Percentiles rank a stretch among this genome's conserved stretches.
These are phyloP conservation scores for Morone saxatilis DNA, from an alignment of 2,113 vertebrate species.

Conservation along the genomic window DNA sequence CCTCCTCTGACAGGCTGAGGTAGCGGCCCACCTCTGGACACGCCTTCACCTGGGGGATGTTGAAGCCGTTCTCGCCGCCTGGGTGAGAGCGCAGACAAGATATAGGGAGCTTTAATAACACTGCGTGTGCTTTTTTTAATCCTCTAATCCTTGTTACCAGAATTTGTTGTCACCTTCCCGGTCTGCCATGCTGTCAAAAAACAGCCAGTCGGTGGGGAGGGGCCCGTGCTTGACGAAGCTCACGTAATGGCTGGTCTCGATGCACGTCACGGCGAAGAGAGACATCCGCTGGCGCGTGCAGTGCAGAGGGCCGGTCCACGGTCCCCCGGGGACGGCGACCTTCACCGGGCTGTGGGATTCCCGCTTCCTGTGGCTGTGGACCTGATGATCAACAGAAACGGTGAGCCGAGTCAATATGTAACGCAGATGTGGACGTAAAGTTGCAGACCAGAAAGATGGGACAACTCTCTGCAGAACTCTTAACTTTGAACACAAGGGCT, in stretches of 20 bases:
- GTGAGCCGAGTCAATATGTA: rapidly evolving
- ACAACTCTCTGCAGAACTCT: no score
- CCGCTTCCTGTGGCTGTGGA: constrained; percentile 86
- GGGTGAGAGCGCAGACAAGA: constrained; percentile 2
- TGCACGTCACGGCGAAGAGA: constrained; percentile 88
- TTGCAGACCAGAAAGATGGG: no score
- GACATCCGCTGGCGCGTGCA: constrained; percentile 81
- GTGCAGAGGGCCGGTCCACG: constrained; percentile 64
- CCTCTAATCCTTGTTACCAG: no score
- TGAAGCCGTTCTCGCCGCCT: constrained; percentile 90
- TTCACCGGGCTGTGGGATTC: constrained; percentile 74
- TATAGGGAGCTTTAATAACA: background rate
- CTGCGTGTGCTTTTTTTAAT: background rate
- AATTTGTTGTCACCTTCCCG: constrained; percentile 82
- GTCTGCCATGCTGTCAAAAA: constrained; percentile 92
- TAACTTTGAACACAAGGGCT: no score
- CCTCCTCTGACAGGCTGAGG: constrained; percentile 81
- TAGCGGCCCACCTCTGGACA: constrained; percentile 88
- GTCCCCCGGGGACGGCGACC: constrained; percentile 67
- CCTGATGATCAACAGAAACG: constrained; percentile 69
- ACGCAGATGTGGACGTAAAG: background rate
- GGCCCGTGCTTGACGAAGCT: constrained; percentile 86
- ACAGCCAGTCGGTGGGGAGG: constrained; percentile 83
- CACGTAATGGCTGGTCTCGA: constrained; percentile 90
- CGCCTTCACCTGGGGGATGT: constrained; percentile 84